These are phyloP conservation scores for Eulemur mongoz DNA, from an alignment of 2,797 vertebrate genomes.

Conservation along the genomic window DNA sequence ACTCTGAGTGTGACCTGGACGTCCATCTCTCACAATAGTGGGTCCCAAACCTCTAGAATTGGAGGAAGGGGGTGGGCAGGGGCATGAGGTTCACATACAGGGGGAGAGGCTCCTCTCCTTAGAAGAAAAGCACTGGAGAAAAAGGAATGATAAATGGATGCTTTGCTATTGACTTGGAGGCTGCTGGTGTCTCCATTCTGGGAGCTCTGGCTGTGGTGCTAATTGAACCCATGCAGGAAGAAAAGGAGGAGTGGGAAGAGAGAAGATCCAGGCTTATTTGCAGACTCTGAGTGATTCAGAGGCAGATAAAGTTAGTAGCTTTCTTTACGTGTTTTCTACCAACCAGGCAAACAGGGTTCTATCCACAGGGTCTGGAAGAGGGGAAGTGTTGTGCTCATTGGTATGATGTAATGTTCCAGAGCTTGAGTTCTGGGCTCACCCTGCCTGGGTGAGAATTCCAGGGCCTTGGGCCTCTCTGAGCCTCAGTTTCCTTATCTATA, in stretches of 20 bases:
- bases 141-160: neutral
- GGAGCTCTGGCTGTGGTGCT: neutral
- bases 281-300: neutral
- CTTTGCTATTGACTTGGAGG: neutral
- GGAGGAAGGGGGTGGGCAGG: neutral
- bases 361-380: fast-evolving
- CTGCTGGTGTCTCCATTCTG: neutral
- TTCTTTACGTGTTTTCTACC: neutral
- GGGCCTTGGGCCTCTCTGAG: neutral
- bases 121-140: neutral
- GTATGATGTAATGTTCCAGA: fast-evolving
- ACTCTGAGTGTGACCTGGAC: neutral
- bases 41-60: neutral
- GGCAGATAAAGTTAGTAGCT: neutral
- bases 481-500: neutral
- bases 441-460: neutral
- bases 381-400: fast-evolving
- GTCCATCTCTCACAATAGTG: neutral
- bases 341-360: neutral
- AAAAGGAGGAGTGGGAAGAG: neutral
- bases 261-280: neutral
- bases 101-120: no score
- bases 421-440: neutral
- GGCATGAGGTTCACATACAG: no score
- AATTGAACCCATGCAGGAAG: neutral